Evolutionary conservation across 2,888 invertebrate genomes (phyloP).

Genomic region (Drosophila ezoana): DNA sequence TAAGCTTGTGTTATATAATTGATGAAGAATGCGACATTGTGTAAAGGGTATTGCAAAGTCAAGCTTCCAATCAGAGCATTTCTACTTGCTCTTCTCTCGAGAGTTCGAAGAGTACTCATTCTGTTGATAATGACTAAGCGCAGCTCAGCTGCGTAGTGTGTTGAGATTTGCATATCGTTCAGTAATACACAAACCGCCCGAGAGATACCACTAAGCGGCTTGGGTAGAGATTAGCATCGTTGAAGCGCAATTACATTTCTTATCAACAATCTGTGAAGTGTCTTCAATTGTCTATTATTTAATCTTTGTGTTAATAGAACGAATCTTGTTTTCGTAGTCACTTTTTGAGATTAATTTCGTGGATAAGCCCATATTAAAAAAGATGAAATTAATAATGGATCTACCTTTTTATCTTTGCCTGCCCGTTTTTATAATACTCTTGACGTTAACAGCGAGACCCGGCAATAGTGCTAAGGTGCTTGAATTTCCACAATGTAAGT

Average conservation of each 20-base stretch:
- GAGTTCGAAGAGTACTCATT: constrained; percentile 22
- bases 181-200: constrained; percentile 51
- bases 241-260: constrained; percentile 45
- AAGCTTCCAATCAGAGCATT: background rate
- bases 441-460: constrained; percentile 12
- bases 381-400: constrained; percentile 47
- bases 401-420: constrained; percentile 31
- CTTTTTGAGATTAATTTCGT: constrained; percentile 33
- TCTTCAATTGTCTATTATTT: constrained; percentile 36
- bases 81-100: constrained; percentile 6
- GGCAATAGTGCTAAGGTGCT: constrained; percentile 19
- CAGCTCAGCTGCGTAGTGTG: constrained; percentile 36
- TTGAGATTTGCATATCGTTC: constrained; percentile 33
- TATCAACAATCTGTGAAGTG: constrained; percentile 54
- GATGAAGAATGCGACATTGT: background rate
- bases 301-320: constrained; percentile 15
- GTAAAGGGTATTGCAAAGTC: constrained; percentile 33
- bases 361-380: constrained; percentile 23
- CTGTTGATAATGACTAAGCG: constrained; percentile 53
- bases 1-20: no score
- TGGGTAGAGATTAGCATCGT: constrained; percentile 2
- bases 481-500: constrained; percentile 57
- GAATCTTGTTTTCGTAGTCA: constrained; percentile 24
- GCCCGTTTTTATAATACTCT: constrained; percentile 32
- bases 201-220: constrained; percentile 21